A percentile compares a stretch with the other conserved stretches of the same genome.
Evolutionary conservation across 1,140 invertebrate genomes (phyloP).

Genomic region (Portunus trituberculatus): DNA sequence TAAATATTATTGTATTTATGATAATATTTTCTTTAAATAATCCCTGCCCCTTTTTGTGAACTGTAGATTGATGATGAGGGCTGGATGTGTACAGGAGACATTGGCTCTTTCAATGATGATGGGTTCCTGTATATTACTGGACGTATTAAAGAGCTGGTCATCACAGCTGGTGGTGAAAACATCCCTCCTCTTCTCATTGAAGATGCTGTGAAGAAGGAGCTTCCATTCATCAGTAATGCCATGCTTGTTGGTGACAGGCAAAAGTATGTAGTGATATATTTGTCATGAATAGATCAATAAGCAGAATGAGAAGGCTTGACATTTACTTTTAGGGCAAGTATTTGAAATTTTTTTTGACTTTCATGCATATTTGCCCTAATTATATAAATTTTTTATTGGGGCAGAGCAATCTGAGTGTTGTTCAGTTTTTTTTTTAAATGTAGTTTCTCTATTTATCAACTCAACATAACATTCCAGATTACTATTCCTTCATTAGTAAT

Average conservation of each 20-base stretch:
- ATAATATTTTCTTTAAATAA: not conserved
- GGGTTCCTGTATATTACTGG: conserved; percentile 91
- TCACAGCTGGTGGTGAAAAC: conserved; percentile 95
- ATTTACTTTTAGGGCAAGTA: no score
- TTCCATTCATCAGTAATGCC: conserved; percentile 89
- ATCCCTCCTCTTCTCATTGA: conserved; percentile 93
- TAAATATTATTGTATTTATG: no score
- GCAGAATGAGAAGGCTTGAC: no score
- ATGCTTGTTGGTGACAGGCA: conserved; percentile 92
- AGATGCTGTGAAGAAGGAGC: conserved; percentile 87
- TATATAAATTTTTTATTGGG: no score
- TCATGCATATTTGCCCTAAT: no score
- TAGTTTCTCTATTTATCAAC: no score
- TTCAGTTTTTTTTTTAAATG: no score
- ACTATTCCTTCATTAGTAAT: no score
- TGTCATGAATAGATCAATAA: no score
- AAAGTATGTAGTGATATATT: conserved; percentile 83
- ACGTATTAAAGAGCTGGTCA: conserved; percentile 89
- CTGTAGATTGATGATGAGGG: conserved; percentile 84
- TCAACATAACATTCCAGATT: no score
- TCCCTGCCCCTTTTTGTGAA: not conserved
- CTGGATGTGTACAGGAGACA: conserved; percentile 91
- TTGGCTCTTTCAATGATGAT: conserved; percentile 89
- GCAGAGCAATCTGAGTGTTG: no score
- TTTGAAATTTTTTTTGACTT: no score